These are phyloP conservation scores for Albula goreensis DNA, from an alignment of 2,113 vertebrate species.

Conservation along the genomic window DNA sequence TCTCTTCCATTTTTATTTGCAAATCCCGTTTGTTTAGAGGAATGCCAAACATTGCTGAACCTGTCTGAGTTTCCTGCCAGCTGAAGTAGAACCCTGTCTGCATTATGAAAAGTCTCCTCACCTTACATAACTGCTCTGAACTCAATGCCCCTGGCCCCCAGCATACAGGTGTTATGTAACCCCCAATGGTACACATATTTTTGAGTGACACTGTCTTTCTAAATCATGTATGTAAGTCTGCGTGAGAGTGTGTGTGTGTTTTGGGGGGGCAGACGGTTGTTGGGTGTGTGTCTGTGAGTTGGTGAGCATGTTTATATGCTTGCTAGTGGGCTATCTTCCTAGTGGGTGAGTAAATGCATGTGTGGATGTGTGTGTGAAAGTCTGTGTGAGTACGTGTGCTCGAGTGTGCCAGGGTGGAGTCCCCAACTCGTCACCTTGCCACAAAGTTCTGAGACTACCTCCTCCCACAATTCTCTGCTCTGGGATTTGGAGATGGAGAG, in stretches of 20 bases:
- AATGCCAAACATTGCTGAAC: not conserved
- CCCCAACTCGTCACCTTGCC: not conserved
- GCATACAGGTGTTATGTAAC: not conserved
- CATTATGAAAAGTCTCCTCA: not conserved
- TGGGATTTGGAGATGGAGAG: not conserved
- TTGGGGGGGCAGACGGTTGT: no score
- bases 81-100: not conserved
- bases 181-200: not conserved
- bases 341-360: no score
- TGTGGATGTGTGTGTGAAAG: no score
- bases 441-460: not conserved
- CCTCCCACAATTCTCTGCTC: not conserved
- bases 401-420: not conserved
- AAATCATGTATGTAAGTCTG: not conserved
- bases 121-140: not conserved
- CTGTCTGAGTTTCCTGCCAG: constrained; percentile 14
- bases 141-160: not conserved
- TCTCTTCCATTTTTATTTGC: not conserved
- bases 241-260: no score
- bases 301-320: no score
- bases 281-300: no score
- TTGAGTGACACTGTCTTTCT: not conserved
- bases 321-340: no score
- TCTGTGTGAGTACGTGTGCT: no score
- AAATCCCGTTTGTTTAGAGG: constrained; percentile 7